These are phyloP conservation scores for Marmota monax DNA, from an alignment of 2,113 vertebrate genomes.

Conservation along the genomic window DNA sequence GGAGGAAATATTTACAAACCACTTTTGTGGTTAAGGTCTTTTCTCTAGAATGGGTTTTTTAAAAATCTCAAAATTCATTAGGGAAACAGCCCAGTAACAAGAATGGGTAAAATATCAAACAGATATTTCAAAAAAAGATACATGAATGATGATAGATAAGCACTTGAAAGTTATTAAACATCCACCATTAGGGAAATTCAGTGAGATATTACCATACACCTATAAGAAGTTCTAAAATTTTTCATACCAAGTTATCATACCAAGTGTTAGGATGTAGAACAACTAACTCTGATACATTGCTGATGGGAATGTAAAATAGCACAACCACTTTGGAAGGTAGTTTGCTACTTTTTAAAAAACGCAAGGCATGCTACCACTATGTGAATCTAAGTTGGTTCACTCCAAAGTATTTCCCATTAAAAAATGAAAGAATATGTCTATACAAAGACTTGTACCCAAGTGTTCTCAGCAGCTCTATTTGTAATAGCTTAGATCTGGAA, in stretches of 20 bases:
- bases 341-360: conserved; percentile 16
- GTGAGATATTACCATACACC: neutral
- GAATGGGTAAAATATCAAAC: neutral
- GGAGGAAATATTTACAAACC: conserved; percentile 41
- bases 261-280: neutral
- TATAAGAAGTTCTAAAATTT: neutral
- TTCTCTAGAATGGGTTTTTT: neutral
- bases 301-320: neutral
- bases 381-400: neutral
- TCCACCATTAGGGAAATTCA: neutral
- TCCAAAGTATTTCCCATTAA: neutral
- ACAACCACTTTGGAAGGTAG: neutral
- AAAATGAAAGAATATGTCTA: neutral
- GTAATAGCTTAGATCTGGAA: neutral
- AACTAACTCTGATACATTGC: neutral
- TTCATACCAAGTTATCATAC: no score
- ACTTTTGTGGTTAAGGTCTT: neutral
- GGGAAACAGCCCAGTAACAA: neutral
- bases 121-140: neutral
- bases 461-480: neutral
- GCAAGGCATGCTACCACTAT: neutral
- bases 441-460: neutral
- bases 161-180: conserved; percentile 5
- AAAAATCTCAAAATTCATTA: conserved; percentile 19
- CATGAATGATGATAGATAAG: neutral